phyloP scores from a whole-genome alignment of 2,888 invertebrate genomes.

The Lasioglossum malachurum region DNA sequence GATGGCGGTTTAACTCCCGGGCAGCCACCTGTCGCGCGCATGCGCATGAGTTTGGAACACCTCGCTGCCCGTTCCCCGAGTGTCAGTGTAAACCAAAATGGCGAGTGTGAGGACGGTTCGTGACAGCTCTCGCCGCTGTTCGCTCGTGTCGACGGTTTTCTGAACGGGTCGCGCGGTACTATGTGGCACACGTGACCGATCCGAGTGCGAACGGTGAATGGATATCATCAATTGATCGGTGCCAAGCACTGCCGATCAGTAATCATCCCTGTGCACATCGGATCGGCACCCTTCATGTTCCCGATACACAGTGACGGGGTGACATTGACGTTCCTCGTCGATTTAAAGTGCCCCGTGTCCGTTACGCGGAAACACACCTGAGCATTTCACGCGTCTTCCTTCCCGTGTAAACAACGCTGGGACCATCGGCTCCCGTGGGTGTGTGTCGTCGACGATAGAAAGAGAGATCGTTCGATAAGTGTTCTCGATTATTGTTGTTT shows the following conservation, averaged over 20 bases:
- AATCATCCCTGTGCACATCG: conserved; percentile 3
- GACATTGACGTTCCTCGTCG: conserved; percentile 55
- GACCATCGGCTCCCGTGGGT: conserved; percentile 9
- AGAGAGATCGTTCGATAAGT: conserved; percentile 42
- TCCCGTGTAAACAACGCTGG: not conserved
- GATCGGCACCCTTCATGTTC: conserved; percentile 39
- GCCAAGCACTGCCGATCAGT: not conserved
- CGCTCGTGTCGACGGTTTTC: conserved; percentile 33
- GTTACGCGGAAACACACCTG: not conserved
- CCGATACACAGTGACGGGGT: conserved; percentile 46
- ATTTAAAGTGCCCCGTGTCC: conserved; percentile 34
- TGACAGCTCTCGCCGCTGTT: conserved; percentile 56
- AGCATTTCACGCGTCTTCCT: not conserved
- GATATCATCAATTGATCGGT: conserved; percentile 30
- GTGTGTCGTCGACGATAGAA: conserved; percentile 29
- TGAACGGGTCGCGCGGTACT: conserved; percentile 47
- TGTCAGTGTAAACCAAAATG: conserved; percentile 73
- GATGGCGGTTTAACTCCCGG: conserved; percentile 49
- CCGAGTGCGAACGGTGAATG: conserved; percentile 41
- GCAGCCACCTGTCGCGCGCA: conserved; percentile 74
- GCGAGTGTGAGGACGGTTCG: conserved; percentile 60
- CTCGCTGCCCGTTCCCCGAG: conserved; percentile 48
- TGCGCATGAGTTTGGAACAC: conserved; percentile 62
- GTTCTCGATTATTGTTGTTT: conserved; percentile 51
- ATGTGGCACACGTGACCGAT: conserved; percentile 51